Conservation (phyloP, 2,888 invertebrate species). For the Agrotis ipsilon region DNA sequence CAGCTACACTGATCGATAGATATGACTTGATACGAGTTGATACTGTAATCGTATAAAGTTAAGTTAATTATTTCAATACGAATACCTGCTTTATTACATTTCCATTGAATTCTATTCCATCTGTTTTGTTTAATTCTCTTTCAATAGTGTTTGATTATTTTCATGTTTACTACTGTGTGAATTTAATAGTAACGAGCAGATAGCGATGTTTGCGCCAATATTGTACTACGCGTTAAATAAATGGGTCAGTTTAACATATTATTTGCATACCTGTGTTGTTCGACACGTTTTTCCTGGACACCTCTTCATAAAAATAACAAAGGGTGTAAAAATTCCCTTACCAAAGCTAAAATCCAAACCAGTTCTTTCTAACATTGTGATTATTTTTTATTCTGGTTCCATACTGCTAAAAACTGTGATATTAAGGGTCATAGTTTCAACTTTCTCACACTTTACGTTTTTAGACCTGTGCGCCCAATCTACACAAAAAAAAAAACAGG, state of each 20-base stretch:
- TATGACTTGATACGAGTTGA: slow-evolving; percentile 3
- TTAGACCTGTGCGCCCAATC: too few relatives aligned
- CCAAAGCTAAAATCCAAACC: too few relatives aligned
- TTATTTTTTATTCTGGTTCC: too few relatives aligned
- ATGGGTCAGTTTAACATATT: neutral
- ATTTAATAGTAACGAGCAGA: neutral
- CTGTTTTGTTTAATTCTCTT: neutral
- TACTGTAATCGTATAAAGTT: slow-evolving; percentile 18
- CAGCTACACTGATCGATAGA: neutral
- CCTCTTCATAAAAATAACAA: neutral
- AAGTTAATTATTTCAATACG: neutral
- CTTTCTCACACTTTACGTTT: too few relatives aligned
- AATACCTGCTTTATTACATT: slow-evolving; percentile 4
- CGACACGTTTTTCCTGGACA: neutral
- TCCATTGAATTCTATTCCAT: slow-evolving; percentile 13
- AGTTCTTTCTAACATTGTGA: too few relatives aligned
- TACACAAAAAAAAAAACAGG: too few relatives aligned
- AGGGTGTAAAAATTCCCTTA: too few relatives aligned
- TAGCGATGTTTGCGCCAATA: neutral
- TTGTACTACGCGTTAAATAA: neutral
- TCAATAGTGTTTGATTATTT: slow-evolving; percentile 9
- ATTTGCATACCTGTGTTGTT: neutral
- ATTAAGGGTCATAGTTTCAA: too few relatives aligned
- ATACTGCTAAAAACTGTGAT: too few relatives aligned
- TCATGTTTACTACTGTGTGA: slow-evolving; percentile 17